Conservation (phyloP, 2,797 vertebrate genomes). For the Sebastolobus altivelis region DNA sequence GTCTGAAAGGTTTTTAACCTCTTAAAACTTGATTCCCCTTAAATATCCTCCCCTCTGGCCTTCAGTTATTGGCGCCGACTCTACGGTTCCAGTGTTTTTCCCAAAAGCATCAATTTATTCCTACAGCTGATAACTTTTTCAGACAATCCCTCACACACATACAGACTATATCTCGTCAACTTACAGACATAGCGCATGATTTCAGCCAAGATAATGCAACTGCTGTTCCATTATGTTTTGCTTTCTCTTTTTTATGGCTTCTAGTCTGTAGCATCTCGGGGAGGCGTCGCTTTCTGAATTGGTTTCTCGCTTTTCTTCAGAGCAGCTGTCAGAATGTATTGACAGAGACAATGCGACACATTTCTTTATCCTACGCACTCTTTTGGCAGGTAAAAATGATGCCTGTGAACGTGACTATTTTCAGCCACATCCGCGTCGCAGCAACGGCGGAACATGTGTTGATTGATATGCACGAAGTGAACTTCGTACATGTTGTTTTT, state of each 20-base stretch:
- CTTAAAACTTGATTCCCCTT: background rate
- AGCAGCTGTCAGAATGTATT: slow-evolving; percentile 50
- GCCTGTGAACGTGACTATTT: slow-evolving; percentile 43
- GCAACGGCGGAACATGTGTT: slow-evolving; percentile 4
- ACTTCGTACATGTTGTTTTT: background rate
- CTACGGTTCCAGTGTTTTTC: background rate
- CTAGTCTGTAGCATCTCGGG: background rate
- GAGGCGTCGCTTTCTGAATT: slow-evolving; percentile 31
- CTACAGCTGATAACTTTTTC: slow-evolving; percentile 1
- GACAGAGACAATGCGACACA: slow-evolving; percentile 52
- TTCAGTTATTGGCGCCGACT: background rate
- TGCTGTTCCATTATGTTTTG: slow-evolving; percentile 4
- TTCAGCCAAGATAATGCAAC: slow-evolving; percentile 20
- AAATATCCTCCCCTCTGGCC: background rate
- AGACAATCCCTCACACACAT: slow-evolving; percentile 6
- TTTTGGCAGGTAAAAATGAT: slow-evolving; percentile 31
- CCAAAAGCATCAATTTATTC: slow-evolving; percentile 19
- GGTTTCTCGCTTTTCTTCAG: slow-evolving; percentile 14
- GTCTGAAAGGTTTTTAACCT: background rate
- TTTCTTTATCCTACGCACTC: slow-evolving; percentile 1
- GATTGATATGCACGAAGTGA: slow-evolving; percentile 22
- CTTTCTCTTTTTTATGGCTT: slow-evolving; percentile 10
- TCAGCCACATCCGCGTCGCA: slow-evolving; percentile 13
- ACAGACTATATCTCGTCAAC: slow-evolving; percentile 13
- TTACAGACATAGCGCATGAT: background rate